Evolutionary conservation across 2,888 invertebrate genomes (phyloP).

Genomic region (Sesamia inferens): DNA sequence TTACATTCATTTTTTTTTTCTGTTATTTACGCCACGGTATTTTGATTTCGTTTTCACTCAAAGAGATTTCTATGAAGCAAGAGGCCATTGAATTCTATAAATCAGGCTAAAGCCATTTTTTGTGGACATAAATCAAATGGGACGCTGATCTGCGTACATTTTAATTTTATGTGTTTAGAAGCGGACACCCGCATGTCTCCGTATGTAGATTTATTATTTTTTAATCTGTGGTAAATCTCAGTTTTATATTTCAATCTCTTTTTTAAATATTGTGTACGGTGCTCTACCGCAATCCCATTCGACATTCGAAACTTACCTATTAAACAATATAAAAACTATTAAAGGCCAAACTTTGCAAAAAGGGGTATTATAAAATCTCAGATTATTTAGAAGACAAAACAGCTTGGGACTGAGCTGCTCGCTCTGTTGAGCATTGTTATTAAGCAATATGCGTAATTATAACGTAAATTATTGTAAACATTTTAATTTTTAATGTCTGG

Average conservation of each 20-base stretch:
- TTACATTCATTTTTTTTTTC: slow-evolving; percentile 10
- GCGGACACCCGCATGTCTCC: slow-evolving; percentile 11
- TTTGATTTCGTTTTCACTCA: slow-evolving; percentile 54
- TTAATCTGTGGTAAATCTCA: slow-evolving; percentile 41
- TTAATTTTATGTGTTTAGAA: slow-evolving; percentile 59
- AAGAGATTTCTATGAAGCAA: slow-evolving; percentile 50
- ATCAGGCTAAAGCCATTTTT: slow-evolving; percentile 64
- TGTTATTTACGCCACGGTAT: slow-evolving; percentile 42
- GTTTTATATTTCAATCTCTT: slow-evolving; percentile 34
- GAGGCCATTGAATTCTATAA: slow-evolving; percentile 59
- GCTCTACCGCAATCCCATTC: too few species aligned
- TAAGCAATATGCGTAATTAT: too few species aligned
- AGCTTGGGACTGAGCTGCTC: too few species aligned
- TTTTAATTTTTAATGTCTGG: too few species aligned
- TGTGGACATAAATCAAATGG: slow-evolving; percentile 64
- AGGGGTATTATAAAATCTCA: too few species aligned
- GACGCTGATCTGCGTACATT: slow-evolving; percentile 51
- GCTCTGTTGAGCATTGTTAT: too few species aligned
- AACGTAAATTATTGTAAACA: too few species aligned
- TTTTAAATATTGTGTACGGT: background rate
- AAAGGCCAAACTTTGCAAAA: too few species aligned
- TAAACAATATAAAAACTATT: too few species aligned
- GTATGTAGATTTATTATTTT: slow-evolving; percentile 56
- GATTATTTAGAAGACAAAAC: too few species aligned
- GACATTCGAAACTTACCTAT: too few species aligned